Percentiles rank a stretch among this genome's conserved stretches.
These are phyloP conservation scores for Lutjanus argentimaculatus DNA, from an alignment of 2,797 vertebrate genomes.

Conservation along the genomic window DNA sequence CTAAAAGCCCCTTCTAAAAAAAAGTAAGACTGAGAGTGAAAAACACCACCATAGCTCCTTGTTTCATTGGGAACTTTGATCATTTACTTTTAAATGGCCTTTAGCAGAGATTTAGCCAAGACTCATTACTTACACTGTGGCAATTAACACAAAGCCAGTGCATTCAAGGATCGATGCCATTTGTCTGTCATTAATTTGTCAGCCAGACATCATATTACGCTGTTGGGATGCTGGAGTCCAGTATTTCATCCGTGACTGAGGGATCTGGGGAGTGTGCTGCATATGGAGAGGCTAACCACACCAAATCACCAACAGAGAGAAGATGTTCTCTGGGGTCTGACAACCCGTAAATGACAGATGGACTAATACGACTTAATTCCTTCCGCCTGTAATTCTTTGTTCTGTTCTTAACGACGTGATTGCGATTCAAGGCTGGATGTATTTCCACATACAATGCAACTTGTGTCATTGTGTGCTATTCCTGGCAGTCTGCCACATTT, in stretches of 20 bases:
- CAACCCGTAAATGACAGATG: slow-evolving; percentile 73
- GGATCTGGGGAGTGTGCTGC: slow-evolving; percentile 58
- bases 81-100: slow-evolving; percentile 49
- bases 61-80: slow-evolving; percentile 44
- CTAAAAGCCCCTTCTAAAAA: slow-evolving; percentile 4
- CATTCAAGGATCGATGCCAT: slow-evolving; percentile 67
- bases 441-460: slow-evolving; percentile 59
- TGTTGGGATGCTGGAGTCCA: slow-evolving; percentile 49
- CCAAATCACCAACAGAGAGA: slow-evolving; percentile 67
- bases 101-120: slow-evolving; percentile 57
- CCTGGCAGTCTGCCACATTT: slow-evolving; percentile 40
- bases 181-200: slow-evolving; percentile 70
- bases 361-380: slow-evolving; percentile 79
- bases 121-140: slow-evolving; percentile 52
- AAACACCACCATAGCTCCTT: slow-evolving; percentile 13
- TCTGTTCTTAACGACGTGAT: slow-evolving; percentile 59
- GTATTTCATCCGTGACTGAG: slow-evolving; percentile 56
- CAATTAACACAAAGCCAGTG: slow-evolving; percentile 66
- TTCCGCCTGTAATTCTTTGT: slow-evolving; percentile 70
- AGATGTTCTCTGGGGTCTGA: slow-evolving; percentile 65
- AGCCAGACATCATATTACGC: slow-evolving; percentile 55
- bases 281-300: slow-evolving; percentile 71
- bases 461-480: slow-evolving; percentile 52
- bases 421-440: slow-evolving; percentile 45
- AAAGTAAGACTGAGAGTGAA: slow-evolving; percentile 16